These are phyloP conservation scores for Seriola dumerili DNA, from an alignment of 2,113 vertebrate genomes.

Conservation along the genomic window DNA sequence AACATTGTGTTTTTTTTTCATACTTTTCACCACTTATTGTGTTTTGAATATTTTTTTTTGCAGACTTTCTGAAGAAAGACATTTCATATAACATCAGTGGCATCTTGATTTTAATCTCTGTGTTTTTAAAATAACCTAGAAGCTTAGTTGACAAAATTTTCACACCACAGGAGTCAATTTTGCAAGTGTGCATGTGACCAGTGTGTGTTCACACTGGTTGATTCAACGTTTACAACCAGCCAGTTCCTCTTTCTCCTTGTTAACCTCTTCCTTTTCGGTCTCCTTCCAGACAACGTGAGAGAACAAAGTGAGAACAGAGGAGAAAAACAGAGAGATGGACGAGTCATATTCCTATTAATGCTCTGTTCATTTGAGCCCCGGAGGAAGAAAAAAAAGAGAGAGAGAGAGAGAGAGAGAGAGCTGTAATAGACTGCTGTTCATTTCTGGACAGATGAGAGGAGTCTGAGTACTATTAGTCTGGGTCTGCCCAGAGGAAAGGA, in stretches of 20 bases:
- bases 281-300: constrained; percentile 10
- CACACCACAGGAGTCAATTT: neutral
- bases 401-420: constrained; percentile 2
- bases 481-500: constrained; percentile 35
- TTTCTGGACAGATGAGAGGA: constrained; percentile 51
- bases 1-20: neutral
- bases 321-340: constrained; percentile 35
- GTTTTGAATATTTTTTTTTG: neutral
- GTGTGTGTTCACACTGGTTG: neutral
- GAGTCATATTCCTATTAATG: constrained; percentile 61
- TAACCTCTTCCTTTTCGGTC: constrained; percentile 39
- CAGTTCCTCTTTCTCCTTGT: neutral
- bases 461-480: constrained; percentile 50
- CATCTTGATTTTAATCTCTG: neutral
- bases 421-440: constrained; percentile 47
- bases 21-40: no score
- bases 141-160: neutral
- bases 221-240: constrained; percentile 3
- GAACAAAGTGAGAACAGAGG: constrained; percentile 14
- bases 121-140: neutral
- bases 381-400: constrained; percentile 23
- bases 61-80: neutral
- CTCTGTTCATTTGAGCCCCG: constrained; percentile 49
- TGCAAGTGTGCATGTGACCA: neutral
- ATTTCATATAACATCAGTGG: neutral